Percentiles rank a stretch among this genome's conserved stretches.
Evolutionary conservation across 2,888 invertebrate genomes (phyloP).

Genomic region (Drosophila formosana): DNA sequence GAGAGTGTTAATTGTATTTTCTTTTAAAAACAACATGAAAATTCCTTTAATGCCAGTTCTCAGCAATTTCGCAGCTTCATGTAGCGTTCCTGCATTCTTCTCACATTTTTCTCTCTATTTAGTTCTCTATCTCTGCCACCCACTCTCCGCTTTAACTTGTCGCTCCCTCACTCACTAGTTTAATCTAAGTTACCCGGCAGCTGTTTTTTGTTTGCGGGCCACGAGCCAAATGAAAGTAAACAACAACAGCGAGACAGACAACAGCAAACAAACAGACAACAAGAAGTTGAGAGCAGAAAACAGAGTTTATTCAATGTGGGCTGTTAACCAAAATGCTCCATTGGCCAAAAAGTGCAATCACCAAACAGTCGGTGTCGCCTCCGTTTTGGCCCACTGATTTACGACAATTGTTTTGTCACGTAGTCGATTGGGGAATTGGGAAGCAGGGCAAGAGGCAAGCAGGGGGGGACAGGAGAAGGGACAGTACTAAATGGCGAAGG

Average conservation of each 20-base stretch:
- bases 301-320: conserved; percentile 54
- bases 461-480: background rate
- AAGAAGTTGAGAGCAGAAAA: conserved; percentile 26
- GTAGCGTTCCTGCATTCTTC: conserved; percentile 1
- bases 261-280: conserved; percentile 17
- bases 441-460: background rate
- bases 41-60: too few species aligned
- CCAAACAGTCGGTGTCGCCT: conserved; percentile 26
- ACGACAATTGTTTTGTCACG: conserved; percentile 81
- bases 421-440: conserved; percentile 58
- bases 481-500: background rate
- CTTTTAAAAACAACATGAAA: conserved; percentile 38
- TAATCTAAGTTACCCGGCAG: conserved; percentile 32
- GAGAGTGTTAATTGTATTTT: background rate
- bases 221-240: conserved; percentile 78
- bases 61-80: conserved; percentile 46
- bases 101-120: background rate
- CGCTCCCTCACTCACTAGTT: background rate
- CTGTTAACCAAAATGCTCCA: conserved; percentile 57
- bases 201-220: conserved; percentile 48
- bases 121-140: background rate
- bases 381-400: conserved; percentile 67
- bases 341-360: conserved; percentile 47
- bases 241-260: conserved; percentile 37
- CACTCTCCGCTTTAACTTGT: conserved; percentile 2